Base-by-base conservation (phyloP, 2,113 vertebrate species). In the Boulengeromyrus knoepffleri region DNA sequence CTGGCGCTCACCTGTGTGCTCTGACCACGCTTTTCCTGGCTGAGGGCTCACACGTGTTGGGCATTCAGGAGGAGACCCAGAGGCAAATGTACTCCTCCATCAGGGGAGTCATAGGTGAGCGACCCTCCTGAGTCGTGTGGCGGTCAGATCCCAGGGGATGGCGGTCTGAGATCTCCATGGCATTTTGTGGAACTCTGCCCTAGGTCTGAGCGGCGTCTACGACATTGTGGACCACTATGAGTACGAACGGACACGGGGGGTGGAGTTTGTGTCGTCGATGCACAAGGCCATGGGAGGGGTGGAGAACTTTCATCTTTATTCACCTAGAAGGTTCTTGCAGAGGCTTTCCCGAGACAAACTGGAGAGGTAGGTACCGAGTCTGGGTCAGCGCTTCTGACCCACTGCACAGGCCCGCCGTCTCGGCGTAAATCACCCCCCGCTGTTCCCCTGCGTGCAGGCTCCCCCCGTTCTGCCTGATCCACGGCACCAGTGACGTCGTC, bases 191-290 rank as follows among this genome's bases (percentile, higher is more conserved):
- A 46, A 84, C 77, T 66, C 42, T 47, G 15, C 42, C 13, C 15
- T 77, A 96, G 95, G 95, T 89, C 91, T 96, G 89, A 96, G 95
- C 2, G 95, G 96, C 0, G 94, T 96, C 0, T 96, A 96, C 93
- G 91, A 95, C 92, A 94, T 96, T 84, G 89, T 94, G 94, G 95
- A 96, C 52, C 96, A 96, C 90, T 96, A 96, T 52, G 90, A 95
- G 36, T 93, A 96, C 2, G 95, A 96, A 91, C 92, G 93, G 92
- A 93, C 39, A 89, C 89, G 95, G 90, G 96, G 80, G 0, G 90
- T 96, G 0, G 96, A 96, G 46, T 95, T 93, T 19, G 89, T 96
- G 80, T 96, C 96, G 52, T 91, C 95, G 42, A 96, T 96, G 95
- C 95, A 95, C 92, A 96, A 94, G 92, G 95, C 95, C 21, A 96